These are phyloP conservation scores for Rambutsinella grinnellia DNA, from an alignment of 2,888 invertebrate genomes.

Conservation along the genomic window DNA sequence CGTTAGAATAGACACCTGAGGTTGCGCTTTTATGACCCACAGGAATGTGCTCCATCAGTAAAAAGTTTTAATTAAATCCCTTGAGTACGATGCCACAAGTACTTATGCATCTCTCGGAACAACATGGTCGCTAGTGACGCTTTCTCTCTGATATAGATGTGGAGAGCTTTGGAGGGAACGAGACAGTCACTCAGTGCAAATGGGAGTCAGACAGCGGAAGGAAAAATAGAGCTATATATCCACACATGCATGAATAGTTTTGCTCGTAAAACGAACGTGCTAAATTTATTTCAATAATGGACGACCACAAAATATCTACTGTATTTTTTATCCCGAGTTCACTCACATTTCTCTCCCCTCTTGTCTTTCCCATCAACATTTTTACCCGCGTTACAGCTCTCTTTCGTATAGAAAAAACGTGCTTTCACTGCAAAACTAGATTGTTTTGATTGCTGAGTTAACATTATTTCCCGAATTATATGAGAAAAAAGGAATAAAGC, in stretches of 20 bases:
- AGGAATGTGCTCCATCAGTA: slow-evolving; percentile 54
- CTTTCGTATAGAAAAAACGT: slow-evolving; percentile 3
- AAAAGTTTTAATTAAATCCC: slow-evolving; percentile 57
- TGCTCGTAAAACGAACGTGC: slow-evolving; percentile 47
- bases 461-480: slow-evolving; percentile 30
- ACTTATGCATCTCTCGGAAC: slow-evolving; percentile 27
- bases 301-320: slow-evolving; percentile 34
- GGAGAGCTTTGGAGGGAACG: neutral
- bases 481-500: neutral
- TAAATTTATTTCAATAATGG: slow-evolving; percentile 53
- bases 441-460: slow-evolving; percentile 48
- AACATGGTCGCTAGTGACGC: slow-evolving; percentile 25
- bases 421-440: slow-evolving; percentile 41
- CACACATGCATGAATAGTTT: slow-evolving; percentile 43
- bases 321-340: slow-evolving; percentile 32
- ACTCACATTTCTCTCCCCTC: slow-evolving; percentile 18
- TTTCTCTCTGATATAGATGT: neutral
- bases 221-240: slow-evolving; percentile 40
- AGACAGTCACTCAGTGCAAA: neutral
- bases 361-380: neutral
- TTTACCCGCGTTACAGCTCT: slow-evolving; percentile 17
- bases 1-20: slow-evolving; percentile 55
- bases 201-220: slow-evolving; percentile 4
- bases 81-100: slow-evolving; percentile 54
- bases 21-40: slow-evolving; percentile 58